These are phyloP conservation scores for Aphelenchoides fujianensis DNA, from an alignment of 1,140 invertebrate genomes.

Conservation along the genomic window DNA sequence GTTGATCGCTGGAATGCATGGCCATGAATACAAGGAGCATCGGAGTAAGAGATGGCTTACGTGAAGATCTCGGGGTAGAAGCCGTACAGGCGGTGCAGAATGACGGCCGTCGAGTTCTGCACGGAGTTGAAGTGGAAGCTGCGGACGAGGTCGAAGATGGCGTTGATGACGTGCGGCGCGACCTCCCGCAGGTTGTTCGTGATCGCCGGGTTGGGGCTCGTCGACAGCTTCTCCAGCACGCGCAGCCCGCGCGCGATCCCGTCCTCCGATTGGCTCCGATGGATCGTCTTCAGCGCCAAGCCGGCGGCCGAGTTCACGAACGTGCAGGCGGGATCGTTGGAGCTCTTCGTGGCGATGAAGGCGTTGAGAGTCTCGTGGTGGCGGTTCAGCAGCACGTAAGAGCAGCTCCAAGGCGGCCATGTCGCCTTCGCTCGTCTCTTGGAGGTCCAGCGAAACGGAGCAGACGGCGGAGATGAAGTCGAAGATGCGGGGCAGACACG, in stretches of 20 bases:
- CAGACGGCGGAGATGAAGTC: not conserved
- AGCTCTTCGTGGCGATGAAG: not conserved
- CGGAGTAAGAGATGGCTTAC: constrained; percentile 1
- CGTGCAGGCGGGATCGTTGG: not conserved
- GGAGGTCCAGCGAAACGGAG: not conserved
- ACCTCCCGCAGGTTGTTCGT: not conserved
- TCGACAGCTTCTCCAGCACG: not conserved
- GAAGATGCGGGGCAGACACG: not conserved
- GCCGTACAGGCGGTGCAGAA: not conserved
- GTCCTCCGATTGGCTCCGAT: not conserved
- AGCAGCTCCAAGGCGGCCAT: not conserved
- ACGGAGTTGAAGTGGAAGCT: not conserved
- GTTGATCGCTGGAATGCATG: not conserved
- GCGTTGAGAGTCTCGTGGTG: not conserved
- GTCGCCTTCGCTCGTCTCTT: not conserved
- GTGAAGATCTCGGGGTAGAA: not conserved
- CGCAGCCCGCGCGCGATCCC: constrained; percentile 1
- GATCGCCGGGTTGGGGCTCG: not conserved
- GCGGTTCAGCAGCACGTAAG: not conserved
- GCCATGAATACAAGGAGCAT: too few species aligned
- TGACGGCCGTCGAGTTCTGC: not conserved
- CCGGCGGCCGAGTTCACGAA: not conserved
- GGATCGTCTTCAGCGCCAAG: not conserved
- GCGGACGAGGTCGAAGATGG: not conserved
- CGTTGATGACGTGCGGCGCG: not conserved